Conservation (phyloP, 1,140 invertebrate genomes). For the Lordiphosa stackelbergi region DNA sequence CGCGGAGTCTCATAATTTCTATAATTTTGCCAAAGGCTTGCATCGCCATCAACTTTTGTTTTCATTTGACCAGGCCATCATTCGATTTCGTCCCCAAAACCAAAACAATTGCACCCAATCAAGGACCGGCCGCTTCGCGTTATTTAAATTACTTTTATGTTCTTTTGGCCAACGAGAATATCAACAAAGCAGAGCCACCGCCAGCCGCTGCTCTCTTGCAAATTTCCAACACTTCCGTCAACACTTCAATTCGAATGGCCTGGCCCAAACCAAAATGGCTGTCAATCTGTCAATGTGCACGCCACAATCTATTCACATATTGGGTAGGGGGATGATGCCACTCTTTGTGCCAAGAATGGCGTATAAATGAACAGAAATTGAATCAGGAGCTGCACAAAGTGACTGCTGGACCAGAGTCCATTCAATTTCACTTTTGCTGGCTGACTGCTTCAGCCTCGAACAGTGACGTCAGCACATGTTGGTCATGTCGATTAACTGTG, state of each 20-base stretch:
- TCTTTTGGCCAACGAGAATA: conserved; percentile 27
- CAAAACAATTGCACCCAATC: conserved; percentile 60
- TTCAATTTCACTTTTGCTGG: conserved; percentile 51
- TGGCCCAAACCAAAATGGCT: conserved; percentile 51
- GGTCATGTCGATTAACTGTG: conserved; percentile 29
- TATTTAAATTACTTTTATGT: conserved; percentile 71
- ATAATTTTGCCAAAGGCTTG: conserved; percentile 43
- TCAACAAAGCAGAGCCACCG: conserved; percentile 13
- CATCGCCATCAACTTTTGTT: conserved; percentile 45
- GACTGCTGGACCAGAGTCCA: conserved; percentile 12
- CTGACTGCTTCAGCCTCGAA: conserved; percentile 22
- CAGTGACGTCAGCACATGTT: conserved; percentile 48
- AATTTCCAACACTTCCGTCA: conserved; percentile 69
- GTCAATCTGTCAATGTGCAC: conserved; percentile 65
- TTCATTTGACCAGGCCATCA: conserved; percentile 29
- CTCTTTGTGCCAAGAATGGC: conserved; percentile 53
- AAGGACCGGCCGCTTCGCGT: conserved; percentile 22
- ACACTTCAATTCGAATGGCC: conserved; percentile 60
- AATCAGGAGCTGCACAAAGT: conserved; percentile 56
- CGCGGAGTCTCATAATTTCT: conserved; percentile 52
- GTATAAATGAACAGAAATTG: conserved; percentile 57
- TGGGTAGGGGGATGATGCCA: background rate
- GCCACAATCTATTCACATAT: conserved; percentile 40
- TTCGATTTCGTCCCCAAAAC: background rate
- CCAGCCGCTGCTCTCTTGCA: conserved; percentile 54